Evolutionary conservation across 2,797 vertebrate genomes (phyloP).

Genomic region (Sparus aurata): DNA sequence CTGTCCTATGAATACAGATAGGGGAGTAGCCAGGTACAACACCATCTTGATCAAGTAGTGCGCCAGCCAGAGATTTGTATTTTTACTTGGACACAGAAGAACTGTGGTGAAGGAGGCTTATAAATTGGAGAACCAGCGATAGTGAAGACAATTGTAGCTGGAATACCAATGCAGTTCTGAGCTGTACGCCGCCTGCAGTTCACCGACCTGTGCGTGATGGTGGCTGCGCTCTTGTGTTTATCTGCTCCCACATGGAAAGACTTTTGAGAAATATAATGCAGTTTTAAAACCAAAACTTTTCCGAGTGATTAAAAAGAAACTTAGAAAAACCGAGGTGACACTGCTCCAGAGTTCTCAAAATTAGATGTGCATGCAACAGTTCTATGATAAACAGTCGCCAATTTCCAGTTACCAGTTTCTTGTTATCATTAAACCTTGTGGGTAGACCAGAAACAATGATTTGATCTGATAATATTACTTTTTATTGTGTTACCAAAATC

Average conservation of each 20-base stretch:
- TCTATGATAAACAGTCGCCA: not conserved
- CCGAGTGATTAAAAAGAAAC: not conserved
- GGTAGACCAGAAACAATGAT: not conserved
- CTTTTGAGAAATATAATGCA: slow-evolving; percentile 2
- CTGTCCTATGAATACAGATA: slow-evolving; percentile 63
- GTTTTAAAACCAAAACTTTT: not conserved
- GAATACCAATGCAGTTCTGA: slow-evolving; percentile 58
- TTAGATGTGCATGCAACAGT: too few species aligned
- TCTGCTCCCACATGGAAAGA: slow-evolving; percentile 5
- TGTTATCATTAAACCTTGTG: not conserved
- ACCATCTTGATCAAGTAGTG: slow-evolving; percentile 57
- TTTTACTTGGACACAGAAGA: slow-evolving; percentile 60
- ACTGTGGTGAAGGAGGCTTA: slow-evolving; percentile 50
- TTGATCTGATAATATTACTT: not conserved
- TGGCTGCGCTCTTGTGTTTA: not conserved
- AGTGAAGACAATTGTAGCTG: slow-evolving; percentile 35
- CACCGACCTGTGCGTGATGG: not conserved
- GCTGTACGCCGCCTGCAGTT: slow-evolving; percentile 21
- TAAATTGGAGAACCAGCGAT: slow-evolving; percentile 58
- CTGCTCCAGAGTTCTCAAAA: not conserved
- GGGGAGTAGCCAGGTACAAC: slow-evolving; percentile 12
- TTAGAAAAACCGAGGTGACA: not conserved
- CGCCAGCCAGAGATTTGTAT: slow-evolving; percentile 55
- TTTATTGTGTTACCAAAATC: not conserved
- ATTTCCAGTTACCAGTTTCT: not conserved